These are phyloP conservation scores for Phaedon cochleariae DNA, from an alignment of 2,888 invertebrate species.

Conservation along the genomic window DNA sequence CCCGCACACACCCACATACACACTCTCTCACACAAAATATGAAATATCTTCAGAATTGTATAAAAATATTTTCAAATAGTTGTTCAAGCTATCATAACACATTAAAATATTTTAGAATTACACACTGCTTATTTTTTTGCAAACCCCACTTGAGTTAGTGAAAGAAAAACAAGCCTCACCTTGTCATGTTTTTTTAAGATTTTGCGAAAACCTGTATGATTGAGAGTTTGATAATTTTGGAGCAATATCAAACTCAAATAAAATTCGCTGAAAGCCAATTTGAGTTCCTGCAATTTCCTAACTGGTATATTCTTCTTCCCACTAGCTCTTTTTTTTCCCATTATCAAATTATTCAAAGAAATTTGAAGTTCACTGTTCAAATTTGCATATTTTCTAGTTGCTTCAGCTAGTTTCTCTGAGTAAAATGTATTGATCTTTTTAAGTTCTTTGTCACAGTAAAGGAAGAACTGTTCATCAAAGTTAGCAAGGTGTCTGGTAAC, in stretches of 20 bases:
- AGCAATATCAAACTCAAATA: slow-evolving; percentile 85
- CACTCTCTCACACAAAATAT: no score
- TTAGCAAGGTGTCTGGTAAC: slow-evolving; percentile 77
- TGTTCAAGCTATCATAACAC: no score
- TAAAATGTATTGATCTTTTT: slow-evolving; percentile 91
- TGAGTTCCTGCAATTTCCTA: slow-evolving; percentile 81
- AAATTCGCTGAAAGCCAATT: slow-evolving; percentile 90
- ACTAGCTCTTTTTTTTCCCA: slow-evolving; percentile 51
- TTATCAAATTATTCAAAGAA: slow-evolving; percentile 56
- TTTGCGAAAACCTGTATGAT: slow-evolving; percentile 89
- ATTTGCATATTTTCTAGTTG: slow-evolving; percentile 80
- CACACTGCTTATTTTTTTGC: no score
- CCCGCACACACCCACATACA: no score
- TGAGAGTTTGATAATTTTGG: slow-evolving; percentile 89
- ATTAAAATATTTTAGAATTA: background rate
- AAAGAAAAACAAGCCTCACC: no score
- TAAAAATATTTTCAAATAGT: no score
- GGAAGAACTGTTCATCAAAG: slow-evolving; percentile 87
- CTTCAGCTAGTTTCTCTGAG: slow-evolving; percentile 89
- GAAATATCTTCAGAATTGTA: no score
- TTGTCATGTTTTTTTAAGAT: slow-evolving; percentile 93
- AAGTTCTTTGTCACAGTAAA: slow-evolving; percentile 84
- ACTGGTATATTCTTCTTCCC: slow-evolving; percentile 63
- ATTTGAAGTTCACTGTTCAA: slow-evolving; percentile 75
- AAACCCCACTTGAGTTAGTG: no score